Base-by-base conservation (phyloP, 2,113 vertebrate species). In the Acrocephalus arundinaceus region DNA sequence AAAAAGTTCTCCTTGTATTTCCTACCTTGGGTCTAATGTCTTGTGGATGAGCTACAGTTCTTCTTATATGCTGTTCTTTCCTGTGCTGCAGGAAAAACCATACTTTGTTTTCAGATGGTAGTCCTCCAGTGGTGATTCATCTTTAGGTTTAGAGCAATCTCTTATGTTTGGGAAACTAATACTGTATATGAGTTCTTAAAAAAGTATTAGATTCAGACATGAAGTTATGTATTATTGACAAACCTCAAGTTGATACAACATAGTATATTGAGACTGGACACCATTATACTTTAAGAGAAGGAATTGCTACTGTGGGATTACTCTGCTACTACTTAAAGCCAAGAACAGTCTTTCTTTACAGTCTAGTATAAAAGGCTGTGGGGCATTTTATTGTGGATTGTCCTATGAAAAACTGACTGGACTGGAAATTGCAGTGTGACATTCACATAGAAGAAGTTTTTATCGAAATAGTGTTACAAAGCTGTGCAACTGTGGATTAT, bases 271-370 rank as follows among this genome's bases (percentile, higher is more conserved):
- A 92, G 79, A 49, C 24, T 79, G 74, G 58, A 62, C 41, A 62
- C 71, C 54, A 19, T 79, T 81, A 24, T 35, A 51, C 58, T 76
- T 72, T 22, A 70, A 55, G 87, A 85, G 85, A 62, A 54, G 46
- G 33, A 70, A 85, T 87, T 85, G 49, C 62, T 79, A 11, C 71
- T 89, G 33, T 62, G 87, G 78, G 66, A 96, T 19, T 49, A n/a
- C 45, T 22, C 33, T 77, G 61, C 39, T 87, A 28, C 39, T 31
- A 45, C 62, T 93, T 87, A 89, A 75, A 91, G 61, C 48, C 45
- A 73, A 75, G 61, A 87, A 48, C 25, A 74, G 39, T 73, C 55
- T 96, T 73, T 72, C 84, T 94, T 91, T 91, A 58, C 37, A 57
- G 30, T 76, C 72, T 58, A 2, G 39, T 82, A 23, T 52, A 66